These are phyloP conservation scores for Carollia perspicillata DNA, from an alignment of 2,113 vertebrate genomes.

Conservation along the genomic window DNA sequence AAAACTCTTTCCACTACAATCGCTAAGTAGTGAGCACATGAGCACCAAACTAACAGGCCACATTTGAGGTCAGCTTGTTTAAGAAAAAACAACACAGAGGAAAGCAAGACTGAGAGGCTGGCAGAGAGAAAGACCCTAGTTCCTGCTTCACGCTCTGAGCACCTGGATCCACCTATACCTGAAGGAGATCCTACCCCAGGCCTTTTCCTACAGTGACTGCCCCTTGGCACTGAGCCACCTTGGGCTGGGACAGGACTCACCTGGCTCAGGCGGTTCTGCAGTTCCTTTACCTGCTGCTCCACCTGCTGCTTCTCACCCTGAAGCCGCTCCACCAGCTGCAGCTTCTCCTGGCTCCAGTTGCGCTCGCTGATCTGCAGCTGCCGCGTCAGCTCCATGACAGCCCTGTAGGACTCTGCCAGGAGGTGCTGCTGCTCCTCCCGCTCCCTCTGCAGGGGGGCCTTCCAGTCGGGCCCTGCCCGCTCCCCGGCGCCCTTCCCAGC, in stretches of 20 bases:
- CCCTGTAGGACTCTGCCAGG: constrained; percentile 94
- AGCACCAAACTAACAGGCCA: neutral
- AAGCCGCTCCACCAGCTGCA: constrained; percentile 93
- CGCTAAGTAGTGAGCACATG: neutral
- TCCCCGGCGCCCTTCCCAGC: constrained; percentile 85
- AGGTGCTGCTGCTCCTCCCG: constrained; percentile 96
- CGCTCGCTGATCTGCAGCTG: constrained; percentile 95
- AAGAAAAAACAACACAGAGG: neutral
- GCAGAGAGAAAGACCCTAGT: neutral
- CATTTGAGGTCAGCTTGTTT: neutral
- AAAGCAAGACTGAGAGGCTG: neutral
- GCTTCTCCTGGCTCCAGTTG: constrained; percentile 96
- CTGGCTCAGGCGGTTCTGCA: constrained; percentile 89
- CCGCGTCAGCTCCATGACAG: constrained; percentile 97
- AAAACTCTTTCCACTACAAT: neutral
- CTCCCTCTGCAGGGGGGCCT: constrained; percentile 91
- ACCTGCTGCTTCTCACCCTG: constrained; percentile 92
- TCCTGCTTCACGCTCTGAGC: neutral
- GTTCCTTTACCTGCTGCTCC: constrained; percentile 91
- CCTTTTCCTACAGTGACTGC: neutral
- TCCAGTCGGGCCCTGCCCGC: constrained; percentile 88
- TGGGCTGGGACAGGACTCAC: constrained; percentile 62
- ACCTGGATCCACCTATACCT: neutral
- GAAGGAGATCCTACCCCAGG: neutral
- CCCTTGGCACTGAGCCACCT: neutral